phyloP scores from a whole-genome alignment of 2,888 invertebrate species.

The Tanytarsus gracilentus region DNA sequence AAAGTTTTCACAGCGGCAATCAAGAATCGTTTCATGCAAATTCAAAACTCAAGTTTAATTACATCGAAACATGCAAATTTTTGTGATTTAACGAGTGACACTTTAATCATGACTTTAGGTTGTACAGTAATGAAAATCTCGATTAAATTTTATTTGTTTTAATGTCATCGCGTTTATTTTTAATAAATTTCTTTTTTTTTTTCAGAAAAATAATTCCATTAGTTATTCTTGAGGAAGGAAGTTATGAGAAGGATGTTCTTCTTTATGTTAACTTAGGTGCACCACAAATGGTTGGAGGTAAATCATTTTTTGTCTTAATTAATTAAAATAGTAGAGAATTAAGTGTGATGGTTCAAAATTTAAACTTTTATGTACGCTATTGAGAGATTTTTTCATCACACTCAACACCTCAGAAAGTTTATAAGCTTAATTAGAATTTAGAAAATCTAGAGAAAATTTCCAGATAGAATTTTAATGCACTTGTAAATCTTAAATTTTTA shows the following conservation, averaged over 20 bases:
- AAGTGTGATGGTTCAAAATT: neutral
- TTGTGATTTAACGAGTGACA: neutral
- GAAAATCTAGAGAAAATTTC: too few species aligned
- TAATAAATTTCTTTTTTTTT: constrained; percentile 40
- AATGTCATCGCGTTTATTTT: neutral
- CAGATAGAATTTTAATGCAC: too few species aligned
- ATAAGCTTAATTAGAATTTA: too few species aligned
- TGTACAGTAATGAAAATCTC: neutral
- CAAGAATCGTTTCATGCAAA: too few species aligned
- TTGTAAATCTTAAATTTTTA: too few species aligned
- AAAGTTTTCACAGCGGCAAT: too few species aligned
- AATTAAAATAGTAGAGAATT: constrained; percentile 16
- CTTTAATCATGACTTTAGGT: neutral
- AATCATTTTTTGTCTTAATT: too few species aligned
- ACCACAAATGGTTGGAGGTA: constrained; percentile 81
- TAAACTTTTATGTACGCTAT: neutral
- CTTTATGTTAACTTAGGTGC: constrained; percentile 88
- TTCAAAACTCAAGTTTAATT: too few species aligned
- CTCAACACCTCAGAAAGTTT: too few species aligned
- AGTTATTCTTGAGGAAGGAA: constrained; percentile 90
- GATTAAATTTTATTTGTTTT: neutral
- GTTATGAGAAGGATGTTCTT: constrained; percentile 91
- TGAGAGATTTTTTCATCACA: too few species aligned
- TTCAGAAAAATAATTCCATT: constrained; percentile 79
- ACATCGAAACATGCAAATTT: neutral